Conservation (phyloP, 1,140 invertebrate species). For the Drosophila sp. region DNA sequence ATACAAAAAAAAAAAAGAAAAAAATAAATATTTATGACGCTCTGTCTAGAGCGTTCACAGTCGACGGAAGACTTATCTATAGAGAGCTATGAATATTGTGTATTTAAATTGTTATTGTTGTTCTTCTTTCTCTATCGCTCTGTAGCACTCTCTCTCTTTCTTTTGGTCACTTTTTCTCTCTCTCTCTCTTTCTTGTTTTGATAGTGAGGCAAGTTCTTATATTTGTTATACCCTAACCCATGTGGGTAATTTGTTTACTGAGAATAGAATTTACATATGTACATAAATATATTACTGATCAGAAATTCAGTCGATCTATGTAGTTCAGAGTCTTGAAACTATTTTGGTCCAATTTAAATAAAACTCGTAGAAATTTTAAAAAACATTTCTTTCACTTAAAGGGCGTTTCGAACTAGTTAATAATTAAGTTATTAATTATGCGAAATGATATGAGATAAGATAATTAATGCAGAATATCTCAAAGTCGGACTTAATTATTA, state of each 20-base stretch:
- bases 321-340: not conserved
- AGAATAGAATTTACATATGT: no score
- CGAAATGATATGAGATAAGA: no score
- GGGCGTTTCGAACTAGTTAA: no score
- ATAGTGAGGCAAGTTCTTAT: slow-evolving; percentile 65
- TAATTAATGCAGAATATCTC: not conserved
- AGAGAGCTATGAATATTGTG: slow-evolving; percentile 33
- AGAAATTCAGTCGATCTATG: not conserved
- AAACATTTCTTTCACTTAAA: no score
- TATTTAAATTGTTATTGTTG: slow-evolving; percentile 60
- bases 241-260: not conserved
- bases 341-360: no score
- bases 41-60: slow-evolving; percentile 47
- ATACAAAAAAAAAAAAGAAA: slow-evolving; percentile 36
- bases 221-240: slow-evolving; percentile 15
- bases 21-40: slow-evolving; percentile 78
- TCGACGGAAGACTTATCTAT: slow-evolving; percentile 60
- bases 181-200: slow-evolving; percentile 26
- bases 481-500: not conserved
- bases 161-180: slow-evolving; percentile 11
- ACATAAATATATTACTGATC: not conserved
- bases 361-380: no score
- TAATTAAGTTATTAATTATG: no score
- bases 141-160: slow-evolving; percentile 21
- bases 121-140: slow-evolving; percentile 13